These are phyloP conservation scores for Pantherophis alleghaniensis DNA, from an alignment of 2,797 vertebrate species.

Conservation along the genomic window DNA sequence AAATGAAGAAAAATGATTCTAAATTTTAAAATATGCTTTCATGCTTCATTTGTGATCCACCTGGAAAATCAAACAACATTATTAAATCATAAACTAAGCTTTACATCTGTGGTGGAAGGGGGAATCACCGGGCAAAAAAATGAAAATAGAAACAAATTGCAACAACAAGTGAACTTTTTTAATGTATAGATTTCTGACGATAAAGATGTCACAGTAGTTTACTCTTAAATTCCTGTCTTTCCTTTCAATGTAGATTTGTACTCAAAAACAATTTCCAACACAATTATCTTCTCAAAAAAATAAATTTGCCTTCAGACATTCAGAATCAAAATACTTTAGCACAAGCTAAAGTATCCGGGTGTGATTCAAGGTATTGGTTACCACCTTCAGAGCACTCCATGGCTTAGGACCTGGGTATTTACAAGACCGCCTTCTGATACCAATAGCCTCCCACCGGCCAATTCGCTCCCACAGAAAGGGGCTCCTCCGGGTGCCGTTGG, in stretches of 20 bases:
- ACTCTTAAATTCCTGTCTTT: not conserved
- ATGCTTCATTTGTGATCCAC: constrained; percentile 16
- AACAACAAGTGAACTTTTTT: not conserved
- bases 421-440: no score
- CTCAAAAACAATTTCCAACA: not conserved
- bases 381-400: no score
- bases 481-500: no score
- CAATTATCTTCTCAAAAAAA: not conserved
- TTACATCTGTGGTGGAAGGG: not conserved
- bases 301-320: not conserved
- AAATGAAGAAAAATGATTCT: not conserved
- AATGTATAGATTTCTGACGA: not conserved
- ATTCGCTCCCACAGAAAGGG: no score
- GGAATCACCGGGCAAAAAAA: not conserved
- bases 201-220: not conserved
- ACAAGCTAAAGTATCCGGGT: not conserved
- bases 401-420: no score
- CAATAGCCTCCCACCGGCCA: no score
- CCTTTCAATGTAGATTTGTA: not conserved
- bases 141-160: not conserved
- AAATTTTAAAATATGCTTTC: constrained; percentile 24
- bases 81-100: not conserved
- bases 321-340: not conserved
- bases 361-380: no score
- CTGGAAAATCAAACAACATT: constrained; percentile 15